phyloP scores from a whole-genome alignment of 2,888 invertebrate genomes.

The Gasteruption jaculator region DNA sequence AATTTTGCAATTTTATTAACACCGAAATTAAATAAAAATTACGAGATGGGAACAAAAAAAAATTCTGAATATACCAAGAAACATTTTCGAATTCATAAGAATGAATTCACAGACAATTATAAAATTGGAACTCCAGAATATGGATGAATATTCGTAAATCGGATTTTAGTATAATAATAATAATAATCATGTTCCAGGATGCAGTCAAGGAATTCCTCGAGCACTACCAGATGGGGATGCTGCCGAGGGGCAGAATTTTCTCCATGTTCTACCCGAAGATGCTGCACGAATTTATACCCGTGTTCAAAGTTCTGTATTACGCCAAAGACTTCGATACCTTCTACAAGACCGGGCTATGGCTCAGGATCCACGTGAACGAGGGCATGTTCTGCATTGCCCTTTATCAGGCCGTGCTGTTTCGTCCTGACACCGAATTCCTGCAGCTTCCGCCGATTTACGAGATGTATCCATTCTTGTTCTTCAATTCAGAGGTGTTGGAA shows the following conservation, averaged over 20 bases:
- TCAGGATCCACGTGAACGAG: slow-evolving; percentile 49
- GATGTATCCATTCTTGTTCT: slow-evolving; percentile 63
- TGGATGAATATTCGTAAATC: not conserved
- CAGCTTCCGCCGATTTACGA: slow-evolving; percentile 67
- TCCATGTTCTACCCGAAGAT: slow-evolving; percentile 45
- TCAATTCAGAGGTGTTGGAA: slow-evolving; percentile 58
- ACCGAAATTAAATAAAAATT: too few species aligned
- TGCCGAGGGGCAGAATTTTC: slow-evolving; percentile 55
- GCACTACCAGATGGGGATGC: slow-evolving; percentile 47
- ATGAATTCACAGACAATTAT: not conserved
- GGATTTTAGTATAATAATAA: not conserved
- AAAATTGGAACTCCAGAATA: too few species aligned
- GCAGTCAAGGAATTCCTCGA: slow-evolving; percentile 44
- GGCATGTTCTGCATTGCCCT: slow-evolving; percentile 59
- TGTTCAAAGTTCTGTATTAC: slow-evolving; percentile 45
- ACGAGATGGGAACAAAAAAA: too few species aligned
- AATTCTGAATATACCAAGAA: too few species aligned
- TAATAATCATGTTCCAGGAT: slow-evolving; percentile 27
- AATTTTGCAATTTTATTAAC: too few species aligned
- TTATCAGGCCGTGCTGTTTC: slow-evolving; percentile 60
- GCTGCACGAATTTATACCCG: slow-evolving; percentile 38
- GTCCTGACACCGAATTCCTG: slow-evolving; percentile 58
- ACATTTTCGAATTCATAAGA: not conserved
- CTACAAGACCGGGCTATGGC: slow-evolving; percentile 48
- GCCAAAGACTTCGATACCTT: slow-evolving; percentile 50